Percentiles rank a stretch among this genome's conserved stretches.
phyloP scores from a whole-genome alignment of 2,888 invertebrate species.

The Drosophila pseudotakahashii region DNA sequence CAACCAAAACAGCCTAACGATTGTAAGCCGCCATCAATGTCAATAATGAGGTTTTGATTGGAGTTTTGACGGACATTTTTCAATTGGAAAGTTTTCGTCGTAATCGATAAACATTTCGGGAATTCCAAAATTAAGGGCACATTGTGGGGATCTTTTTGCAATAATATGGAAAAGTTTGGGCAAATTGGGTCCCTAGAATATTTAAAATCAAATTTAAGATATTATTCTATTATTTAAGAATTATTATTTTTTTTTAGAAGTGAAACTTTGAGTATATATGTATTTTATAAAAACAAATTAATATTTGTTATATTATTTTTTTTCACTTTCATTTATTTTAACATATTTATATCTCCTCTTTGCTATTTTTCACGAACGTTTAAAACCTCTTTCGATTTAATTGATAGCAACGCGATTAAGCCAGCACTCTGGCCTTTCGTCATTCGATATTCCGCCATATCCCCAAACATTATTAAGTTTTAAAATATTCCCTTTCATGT shows the following conservation, averaged over 20 bases:
- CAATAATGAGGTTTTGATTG: constrained; percentile 64
- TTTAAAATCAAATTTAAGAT: background rate
- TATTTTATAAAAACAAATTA: too few relatives aligned
- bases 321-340: too few relatives aligned
- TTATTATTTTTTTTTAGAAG: too few relatives aligned
- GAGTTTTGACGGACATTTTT: constrained; percentile 26
- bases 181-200: background rate
- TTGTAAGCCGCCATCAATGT: constrained; percentile 44
- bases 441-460: constrained; percentile 29
- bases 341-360: background rate
- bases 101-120: background rate
- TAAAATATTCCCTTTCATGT: constrained; percentile 67
- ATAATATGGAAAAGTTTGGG: background rate
- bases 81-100: constrained; percentile 30
- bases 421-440: constrained; percentile 11
- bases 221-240: too few relatives aligned
- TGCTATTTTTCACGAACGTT: background rate
- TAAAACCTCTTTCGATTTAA: constrained; percentile 15
- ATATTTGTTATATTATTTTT: too few relatives aligned
- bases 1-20: constrained; percentile 17
- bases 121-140: background rate
- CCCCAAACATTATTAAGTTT: constrained; percentile 56
- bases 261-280: too few relatives aligned
- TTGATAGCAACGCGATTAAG: constrained; percentile 33
- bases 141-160: background rate